Evolutionary conservation across 2,113 vertebrate genomes (phyloP).

Genomic region (Pithys albifrons): DNA sequence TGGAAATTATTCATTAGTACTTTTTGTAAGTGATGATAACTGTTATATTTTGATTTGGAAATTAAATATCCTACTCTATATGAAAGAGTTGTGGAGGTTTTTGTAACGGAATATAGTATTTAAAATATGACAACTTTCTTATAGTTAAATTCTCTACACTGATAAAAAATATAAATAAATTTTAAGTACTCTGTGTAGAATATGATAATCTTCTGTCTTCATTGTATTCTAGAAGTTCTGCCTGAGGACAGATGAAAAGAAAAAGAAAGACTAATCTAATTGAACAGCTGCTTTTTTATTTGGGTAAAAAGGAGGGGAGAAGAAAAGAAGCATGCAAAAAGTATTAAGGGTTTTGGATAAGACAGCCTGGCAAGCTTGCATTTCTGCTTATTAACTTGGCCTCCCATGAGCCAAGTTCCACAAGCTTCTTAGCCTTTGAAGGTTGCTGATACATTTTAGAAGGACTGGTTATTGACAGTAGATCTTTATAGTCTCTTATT

Average conservation of each 20-base stretch:
- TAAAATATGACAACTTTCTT: neutral
- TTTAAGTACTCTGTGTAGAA: neutral
- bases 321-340: conserved; percentile 27
- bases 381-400: conserved; percentile 31
- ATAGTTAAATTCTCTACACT: rapidly evolving
- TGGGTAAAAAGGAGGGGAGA: neutral
- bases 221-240: neutral
- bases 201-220: neutral
- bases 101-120: neutral
- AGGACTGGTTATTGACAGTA: neutral
- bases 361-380: neutral
- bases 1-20: neutral
- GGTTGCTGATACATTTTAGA: neutral
- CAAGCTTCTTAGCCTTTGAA: conserved; percentile 31
- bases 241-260: neutral
- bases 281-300: neutral
- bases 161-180: neutral
- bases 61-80: neutral
- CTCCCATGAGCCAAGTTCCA: neutral
- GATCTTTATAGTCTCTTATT: neutral
- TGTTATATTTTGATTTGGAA: neutral
- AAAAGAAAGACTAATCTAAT: neutral
- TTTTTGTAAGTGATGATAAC: neutral
- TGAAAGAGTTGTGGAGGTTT: rapidly evolving
- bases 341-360: neutral